Percentiles rank a stretch among this genome's conserved stretches.
Evolutionary conservation across 2,888 invertebrate genomes (phyloP).

Genomic region (Amiota mariae): DNA sequence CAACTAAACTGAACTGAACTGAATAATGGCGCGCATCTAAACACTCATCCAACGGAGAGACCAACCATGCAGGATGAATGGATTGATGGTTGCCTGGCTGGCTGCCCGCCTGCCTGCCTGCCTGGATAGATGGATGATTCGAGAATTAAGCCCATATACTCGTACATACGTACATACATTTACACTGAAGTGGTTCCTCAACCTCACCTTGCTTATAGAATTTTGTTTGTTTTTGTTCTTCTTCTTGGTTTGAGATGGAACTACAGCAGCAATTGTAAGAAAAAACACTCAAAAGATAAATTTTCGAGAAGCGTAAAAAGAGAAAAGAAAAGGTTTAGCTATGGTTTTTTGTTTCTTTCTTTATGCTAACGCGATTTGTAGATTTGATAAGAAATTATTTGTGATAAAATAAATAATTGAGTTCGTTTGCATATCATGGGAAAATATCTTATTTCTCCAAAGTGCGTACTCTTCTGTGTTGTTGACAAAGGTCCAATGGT

Average conservation of each 20-base stretch:
- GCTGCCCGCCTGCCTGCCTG: slow-evolving; percentile 32
- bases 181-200: no score
- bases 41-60: slow-evolving; percentile 40
- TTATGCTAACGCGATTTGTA: slow-evolving; percentile 57
- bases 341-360: slow-evolving; percentile 33
- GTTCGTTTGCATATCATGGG: slow-evolving; percentile 71
- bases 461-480: slow-evolving; percentile 1
- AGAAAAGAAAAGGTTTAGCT: slow-evolving; percentile 49
- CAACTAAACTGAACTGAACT: slow-evolving; percentile 41
- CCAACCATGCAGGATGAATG: slow-evolving; percentile 12
- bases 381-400: slow-evolving; percentile 67
- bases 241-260: not conserved
- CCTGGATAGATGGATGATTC: slow-evolving; percentile 32
- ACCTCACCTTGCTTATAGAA: no score
- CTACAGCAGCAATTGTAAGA: slow-evolving; percentile 57
- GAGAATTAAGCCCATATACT: not conserved
- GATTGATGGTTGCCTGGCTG: slow-evolving; percentile 32
- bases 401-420: slow-evolving; percentile 71
- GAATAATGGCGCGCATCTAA: slow-evolving; percentile 61
- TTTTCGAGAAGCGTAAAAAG: not conserved
- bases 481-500: slow-evolving; percentile 29
- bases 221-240: not conserved
- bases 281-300: slow-evolving; percentile 61
- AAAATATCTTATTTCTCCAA: slow-evolving; percentile 52
- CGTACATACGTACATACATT: not conserved